Evolutionary conservation across 2,888 invertebrate species (phyloP), one percentile per base, ranked within the genome.

Genomic region (Oscheius sp.): DNA sequence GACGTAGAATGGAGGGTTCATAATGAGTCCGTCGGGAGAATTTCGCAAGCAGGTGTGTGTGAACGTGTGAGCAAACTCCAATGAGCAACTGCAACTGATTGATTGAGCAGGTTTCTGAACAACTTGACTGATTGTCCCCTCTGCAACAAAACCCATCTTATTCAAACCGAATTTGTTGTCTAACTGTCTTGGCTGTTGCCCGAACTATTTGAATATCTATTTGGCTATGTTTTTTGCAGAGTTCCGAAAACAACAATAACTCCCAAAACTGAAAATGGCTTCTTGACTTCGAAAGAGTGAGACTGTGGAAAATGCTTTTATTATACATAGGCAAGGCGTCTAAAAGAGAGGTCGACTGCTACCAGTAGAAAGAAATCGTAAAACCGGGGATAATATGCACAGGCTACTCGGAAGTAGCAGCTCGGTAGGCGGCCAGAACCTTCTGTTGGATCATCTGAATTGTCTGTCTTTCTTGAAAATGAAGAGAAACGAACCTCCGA

Each of bases 361-460:
- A 53, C 53, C 53, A 13, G 53, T 53, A 53, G 32, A 63, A 21
- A 50, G 4, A 21, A 21, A 21, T 21, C 21, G 21, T 21, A 63
- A n/a, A 11, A 48, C 48, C 13, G 48, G 63, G 29, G 7, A 5
- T 58, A 63, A 63, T 63, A 63, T 63, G 63, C 63, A 47, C 63
- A 63, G 48, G 7, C 47, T 63, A 55, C 7, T 33, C n/a, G 35
- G 55, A 53, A 32, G 51, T 51, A 51, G 70, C 53, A 11, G 70
- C 57, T 35, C 58, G 35, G 66, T 80, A 79, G 48, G 80, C 80
- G 10, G 73, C 72, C 47, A 76, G 68, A 35, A 80, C 70, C 33
- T 80, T 79, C 32, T 77, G 73, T 66, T 79, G 77, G 70, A 80
- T 74, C 11, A 75, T 78, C 65, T 75, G 75, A 48, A 75, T 21